phyloP scores from a whole-genome alignment of 2,888 invertebrate genomes.

The Pyrrhosoma nymphula region DNA sequence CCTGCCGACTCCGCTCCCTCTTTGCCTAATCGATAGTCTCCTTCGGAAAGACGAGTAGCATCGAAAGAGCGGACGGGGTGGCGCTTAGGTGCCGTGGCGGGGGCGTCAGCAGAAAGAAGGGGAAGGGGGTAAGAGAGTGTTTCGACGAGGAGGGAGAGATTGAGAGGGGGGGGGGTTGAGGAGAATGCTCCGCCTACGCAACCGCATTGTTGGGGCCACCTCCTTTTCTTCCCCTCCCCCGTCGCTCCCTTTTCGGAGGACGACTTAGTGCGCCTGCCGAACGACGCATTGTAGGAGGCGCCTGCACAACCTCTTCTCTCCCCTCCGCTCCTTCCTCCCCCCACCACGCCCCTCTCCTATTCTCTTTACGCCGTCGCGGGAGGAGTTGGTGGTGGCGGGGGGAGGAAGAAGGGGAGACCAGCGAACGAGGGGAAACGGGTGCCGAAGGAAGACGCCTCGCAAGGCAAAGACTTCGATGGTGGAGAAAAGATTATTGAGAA shows the following conservation, averaged over 20 bases:
- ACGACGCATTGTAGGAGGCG: slow-evolving; percentile 49
- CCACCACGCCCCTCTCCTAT: background rate
- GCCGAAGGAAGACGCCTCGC: background rate
- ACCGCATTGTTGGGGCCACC: background rate
- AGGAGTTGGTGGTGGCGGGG: background rate
- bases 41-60: background rate
- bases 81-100: background rate
- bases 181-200: slow-evolving; percentile 51
- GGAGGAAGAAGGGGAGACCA: background rate
- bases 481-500: too few relatives aligned
- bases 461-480: too few relatives aligned
- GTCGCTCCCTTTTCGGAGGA: background rate
- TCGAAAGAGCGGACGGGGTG: background rate
- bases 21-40: background rate
- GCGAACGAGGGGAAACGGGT: background rate
- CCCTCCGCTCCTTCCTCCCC: background rate
- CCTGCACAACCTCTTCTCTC: background rate
- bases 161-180: slow-evolving; percentile 18
- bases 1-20: background rate
- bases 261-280: slow-evolving; percentile 46
- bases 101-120: background rate
- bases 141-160: background rate
- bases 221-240: background rate
- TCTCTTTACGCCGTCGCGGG: slow-evolving; percentile 14
- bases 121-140: background rate